Base-by-base conservation (phyloP, 2,113 vertebrate genomes). In the Gila orcuttii region DNA sequence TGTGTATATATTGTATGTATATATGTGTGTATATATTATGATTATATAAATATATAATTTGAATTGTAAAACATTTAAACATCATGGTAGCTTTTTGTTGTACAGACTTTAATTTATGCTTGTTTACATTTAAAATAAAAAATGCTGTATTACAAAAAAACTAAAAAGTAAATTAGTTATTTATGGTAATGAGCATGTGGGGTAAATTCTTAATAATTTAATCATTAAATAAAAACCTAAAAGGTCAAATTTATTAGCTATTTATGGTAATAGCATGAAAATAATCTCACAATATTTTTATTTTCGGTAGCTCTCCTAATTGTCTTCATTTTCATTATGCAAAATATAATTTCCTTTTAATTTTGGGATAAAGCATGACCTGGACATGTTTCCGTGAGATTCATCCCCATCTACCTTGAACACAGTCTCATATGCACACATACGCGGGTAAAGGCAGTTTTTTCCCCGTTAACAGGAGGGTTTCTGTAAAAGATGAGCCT, bases 381-480 rank as follows among this genome's bases (percentile, higher is more conserved):
- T 28, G 36, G n/a, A 42, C 73, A 25, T 31, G 47, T 77, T 77
- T 21, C 5, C 5, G 36, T 45, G 71, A 45, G 71, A 25, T 78
- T 47, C 81, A 55, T 33, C 50, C 39, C n/a, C 64, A n/a, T 73
- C 84, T 82, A 79, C 47, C 39, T 62, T 89, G 77, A 68, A 59
- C 88, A 78, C 85, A 55, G 52, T 45, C 85, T 85, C 73, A 84
- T 84, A 85, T 84, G 36, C 83, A 81, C 74, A 83, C 52, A 83
- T 28, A 86, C 74, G 66, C 66, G 60, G 71, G 73, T 85, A 87
- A 85, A 86, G 86, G 85, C 87, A 90, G 79, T 75, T 82, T 66
- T 78, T 36, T 74, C n/a, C 50, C 87, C 36, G 59, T 68, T 85
- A 85, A 82, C 60, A 68, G 62, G 31, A 73, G 77, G 83, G 69